Conservation (phyloP, 2,113 vertebrate species). For the Micronycteris hirsuta region DNA sequence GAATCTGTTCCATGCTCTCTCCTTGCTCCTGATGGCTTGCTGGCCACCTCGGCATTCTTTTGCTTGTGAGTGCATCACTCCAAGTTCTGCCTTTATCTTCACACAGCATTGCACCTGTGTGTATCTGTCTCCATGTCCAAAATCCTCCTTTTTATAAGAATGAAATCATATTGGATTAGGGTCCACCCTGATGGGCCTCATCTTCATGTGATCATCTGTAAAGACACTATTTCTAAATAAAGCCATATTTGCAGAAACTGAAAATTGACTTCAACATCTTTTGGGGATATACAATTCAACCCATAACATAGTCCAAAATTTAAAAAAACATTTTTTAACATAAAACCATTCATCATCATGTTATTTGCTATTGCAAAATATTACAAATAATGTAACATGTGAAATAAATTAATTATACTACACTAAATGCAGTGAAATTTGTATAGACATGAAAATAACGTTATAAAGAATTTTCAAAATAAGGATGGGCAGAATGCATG, state of each 20-base stretch:
- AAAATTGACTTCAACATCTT: background rate
- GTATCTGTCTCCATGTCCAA: background rate
- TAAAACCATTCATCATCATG: background rate
- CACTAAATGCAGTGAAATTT: background rate
- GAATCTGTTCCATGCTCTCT: background rate
- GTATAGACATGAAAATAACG: background rate
- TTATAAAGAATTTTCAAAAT: background rate
- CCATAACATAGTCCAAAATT: background rate
- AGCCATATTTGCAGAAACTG: background rate
- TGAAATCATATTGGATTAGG: background rate
- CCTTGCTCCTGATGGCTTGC: background rate
- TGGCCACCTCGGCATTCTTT: background rate
- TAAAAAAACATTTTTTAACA: background rate
- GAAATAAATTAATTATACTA: too few species aligned
- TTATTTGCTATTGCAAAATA: background rate
- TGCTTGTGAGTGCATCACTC: background rate
- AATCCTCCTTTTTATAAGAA: background rate
- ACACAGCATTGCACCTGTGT: fast-evolving
- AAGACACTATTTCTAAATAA: background rate
- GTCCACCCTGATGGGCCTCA: background rate
- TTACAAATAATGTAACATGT: background rate
- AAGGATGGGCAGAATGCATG: background rate
- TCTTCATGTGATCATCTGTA: background rate
- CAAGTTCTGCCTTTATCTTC: background rate
- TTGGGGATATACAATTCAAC: background rate